Conservation (phyloP, 2,888 invertebrate genomes). For the Catocala fraxini region DNA sequence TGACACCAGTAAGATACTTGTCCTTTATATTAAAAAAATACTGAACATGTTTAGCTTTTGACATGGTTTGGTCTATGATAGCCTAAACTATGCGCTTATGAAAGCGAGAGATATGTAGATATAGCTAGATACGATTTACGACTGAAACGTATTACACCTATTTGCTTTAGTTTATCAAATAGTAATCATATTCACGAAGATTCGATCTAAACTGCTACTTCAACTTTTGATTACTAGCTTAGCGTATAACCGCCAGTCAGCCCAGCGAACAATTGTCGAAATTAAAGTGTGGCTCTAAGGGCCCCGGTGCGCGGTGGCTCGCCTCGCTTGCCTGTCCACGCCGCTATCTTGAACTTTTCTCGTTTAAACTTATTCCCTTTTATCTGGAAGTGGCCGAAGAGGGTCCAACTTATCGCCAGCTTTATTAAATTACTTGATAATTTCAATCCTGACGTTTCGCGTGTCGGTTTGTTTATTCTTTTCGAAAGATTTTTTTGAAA, state of each 20-base stretch:
- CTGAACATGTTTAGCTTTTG: too few species aligned
- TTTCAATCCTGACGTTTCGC: slow-evolving; percentile 73
- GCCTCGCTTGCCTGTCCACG: slow-evolving; percentile 45
- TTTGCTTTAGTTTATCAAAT: too few species aligned
- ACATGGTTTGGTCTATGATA: too few species aligned
- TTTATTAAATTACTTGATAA: slow-evolving; percentile 85
- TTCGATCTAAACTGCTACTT: background rate
- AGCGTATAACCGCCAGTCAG: slow-evolving; percentile 12
- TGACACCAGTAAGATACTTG: too few species aligned
- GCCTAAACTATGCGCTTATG: too few species aligned
- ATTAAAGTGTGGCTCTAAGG: slow-evolving; percentile 51
- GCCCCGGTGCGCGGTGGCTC: slow-evolving; percentile 26
- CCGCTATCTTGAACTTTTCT: slow-evolving; percentile 77
- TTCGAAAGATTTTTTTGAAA: slow-evolving; percentile 27
- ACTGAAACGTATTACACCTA: too few species aligned
- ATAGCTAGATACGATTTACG: too few species aligned
- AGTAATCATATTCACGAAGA: too few species aligned
- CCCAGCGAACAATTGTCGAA: slow-evolving; percentile 31
- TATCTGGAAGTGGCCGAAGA: slow-evolving; percentile 70
- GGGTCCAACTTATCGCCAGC: slow-evolving; percentile 71
- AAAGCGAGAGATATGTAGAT: too few species aligned
- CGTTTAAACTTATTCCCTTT: slow-evolving; percentile 84
- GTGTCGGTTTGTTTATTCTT: slow-evolving; percentile 70
- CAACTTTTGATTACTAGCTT: slow-evolving; percentile 1
- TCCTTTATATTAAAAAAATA: too few species aligned